These are phyloP conservation scores for Andrena cerasifolii DNA, from an alignment of 1,140 invertebrate genomes.

Conservation along the genomic window DNA sequence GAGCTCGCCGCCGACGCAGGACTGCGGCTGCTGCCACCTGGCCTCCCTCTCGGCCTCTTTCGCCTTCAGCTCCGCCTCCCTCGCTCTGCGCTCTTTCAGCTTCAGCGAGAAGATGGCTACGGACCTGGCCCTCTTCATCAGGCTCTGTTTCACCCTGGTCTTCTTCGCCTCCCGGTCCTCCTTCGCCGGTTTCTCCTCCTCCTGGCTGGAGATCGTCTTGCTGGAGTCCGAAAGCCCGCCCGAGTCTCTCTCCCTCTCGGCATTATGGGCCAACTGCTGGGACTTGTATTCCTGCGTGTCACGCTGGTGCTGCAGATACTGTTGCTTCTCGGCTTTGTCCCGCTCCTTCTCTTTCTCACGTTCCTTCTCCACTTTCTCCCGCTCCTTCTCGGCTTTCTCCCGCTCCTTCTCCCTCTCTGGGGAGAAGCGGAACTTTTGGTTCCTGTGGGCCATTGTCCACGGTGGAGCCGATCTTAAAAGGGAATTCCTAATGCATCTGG, in stretches of 20 bases:
- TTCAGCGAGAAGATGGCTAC: slow-evolving; percentile 92
- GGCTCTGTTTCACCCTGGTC: slow-evolving; percentile 87
- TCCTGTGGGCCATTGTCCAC: slow-evolving; percentile 75
- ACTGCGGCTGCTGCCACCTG: slow-evolving; percentile 84
- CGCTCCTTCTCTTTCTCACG: no score
- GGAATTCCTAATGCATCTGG: neutral
- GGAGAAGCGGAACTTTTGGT: slow-evolving; percentile 79
- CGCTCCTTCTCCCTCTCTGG: slow-evolving; percentile 77
- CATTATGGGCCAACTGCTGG: slow-evolving; percentile 56
- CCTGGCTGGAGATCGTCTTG: slow-evolving; percentile 83
- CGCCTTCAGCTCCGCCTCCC: slow-evolving; percentile 87
- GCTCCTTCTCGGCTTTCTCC: slow-evolving; percentile 71
- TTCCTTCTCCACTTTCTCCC: slow-evolving; percentile 71
- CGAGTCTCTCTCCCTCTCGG: slow-evolving; percentile 71
- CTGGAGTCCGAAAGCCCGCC: slow-evolving; percentile 82
- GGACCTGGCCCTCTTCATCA: slow-evolving; percentile 91
- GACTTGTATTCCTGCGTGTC: slow-evolving; percentile 66
- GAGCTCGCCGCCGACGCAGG: slow-evolving; percentile 89
- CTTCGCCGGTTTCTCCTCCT: slow-evolving; percentile 80
- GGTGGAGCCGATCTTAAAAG: slow-evolving; percentile 78
- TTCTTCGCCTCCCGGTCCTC: slow-evolving; percentile 86
- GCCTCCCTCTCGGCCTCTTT: slow-evolving; percentile 78
- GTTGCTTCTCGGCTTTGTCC: slow-evolving; percentile 71
- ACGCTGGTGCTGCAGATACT: slow-evolving; percentile 59
- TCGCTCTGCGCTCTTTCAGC: slow-evolving; percentile 88